These are phyloP conservation scores for Mus spicilegus DNA, from an alignment of 2,113 vertebrate genomes.

Conservation along the genomic window DNA sequence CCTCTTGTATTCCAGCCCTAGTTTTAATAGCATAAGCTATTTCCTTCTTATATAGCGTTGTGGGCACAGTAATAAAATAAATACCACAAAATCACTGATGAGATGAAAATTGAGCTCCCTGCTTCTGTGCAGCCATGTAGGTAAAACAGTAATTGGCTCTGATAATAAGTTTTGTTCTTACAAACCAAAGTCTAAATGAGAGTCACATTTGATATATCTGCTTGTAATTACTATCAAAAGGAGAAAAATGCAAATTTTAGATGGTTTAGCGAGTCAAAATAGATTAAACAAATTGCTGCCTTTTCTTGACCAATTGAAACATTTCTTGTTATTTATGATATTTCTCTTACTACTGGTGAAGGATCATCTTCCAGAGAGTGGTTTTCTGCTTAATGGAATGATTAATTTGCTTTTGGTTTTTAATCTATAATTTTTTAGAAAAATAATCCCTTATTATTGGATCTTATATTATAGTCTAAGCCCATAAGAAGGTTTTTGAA, in stretches of 20 bases:
- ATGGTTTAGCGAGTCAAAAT: constrained; percentile 80
- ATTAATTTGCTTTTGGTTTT: constrained; percentile 63
- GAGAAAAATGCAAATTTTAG: constrained; percentile 78
- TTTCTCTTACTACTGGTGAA: constrained; percentile 53
- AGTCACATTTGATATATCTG: constrained; percentile 87
- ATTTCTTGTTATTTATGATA: constrained; percentile 70
- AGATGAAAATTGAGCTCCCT: constrained; percentile 89
- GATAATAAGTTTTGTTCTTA: constrained; percentile 89
- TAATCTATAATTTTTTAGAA: constrained; percentile 50
- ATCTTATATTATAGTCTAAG: background rate
- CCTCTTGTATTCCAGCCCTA: constrained; percentile 75
- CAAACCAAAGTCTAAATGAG: constrained; percentile 87
- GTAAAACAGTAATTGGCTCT: constrained; percentile 89
- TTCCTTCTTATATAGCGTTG: constrained; percentile 82
- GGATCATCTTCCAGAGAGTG: background rate
- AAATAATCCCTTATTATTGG: constrained; percentile 45
- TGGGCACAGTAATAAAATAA: constrained; percentile 88
- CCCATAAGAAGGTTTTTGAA: constrained; percentile 2
- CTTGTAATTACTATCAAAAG: constrained; percentile 87
- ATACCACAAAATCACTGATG: constrained; percentile 87
- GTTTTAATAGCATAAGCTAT: constrained; percentile 85
- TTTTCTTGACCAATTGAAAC: constrained; percentile 75
- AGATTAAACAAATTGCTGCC: constrained; percentile 67
- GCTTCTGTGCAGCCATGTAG: constrained; percentile 89
- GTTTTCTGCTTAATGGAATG: constrained; percentile 11